Percentiles rank a stretch among this genome's conserved stretches.
These are phyloP conservation scores for Oryzias woworae DNA, from an alignment of 2,113 vertebrate genomes.

Conservation along the genomic window DNA sequence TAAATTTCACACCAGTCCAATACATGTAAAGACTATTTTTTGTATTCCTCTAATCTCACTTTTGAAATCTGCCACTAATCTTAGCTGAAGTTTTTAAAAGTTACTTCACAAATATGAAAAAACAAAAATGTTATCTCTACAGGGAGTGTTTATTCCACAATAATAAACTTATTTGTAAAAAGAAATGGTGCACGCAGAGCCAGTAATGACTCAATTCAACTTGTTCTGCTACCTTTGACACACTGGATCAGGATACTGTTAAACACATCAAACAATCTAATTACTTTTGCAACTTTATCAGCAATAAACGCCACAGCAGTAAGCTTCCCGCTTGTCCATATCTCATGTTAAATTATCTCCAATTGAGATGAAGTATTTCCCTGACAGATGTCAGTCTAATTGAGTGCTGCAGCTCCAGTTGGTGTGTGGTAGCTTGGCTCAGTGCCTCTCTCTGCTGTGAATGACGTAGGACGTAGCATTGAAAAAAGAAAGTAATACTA, in stretches of 20 bases:
- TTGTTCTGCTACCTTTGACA: constrained; percentile 41
- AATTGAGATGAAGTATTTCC: constrained; percentile 44
- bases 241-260: constrained; percentile 20
- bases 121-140: too few species aligned
- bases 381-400: constrained; percentile 65
- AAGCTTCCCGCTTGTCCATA: constrained; percentile 37
- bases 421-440: constrained; percentile 30
- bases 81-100: too few species aligned
- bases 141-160: too few species aligned
- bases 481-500: background rate
- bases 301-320: constrained; percentile 32
- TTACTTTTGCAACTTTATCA: constrained; percentile 47
- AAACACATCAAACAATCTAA: constrained; percentile 50
- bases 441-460: background rate
- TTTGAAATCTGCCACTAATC: too few species aligned
- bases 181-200: background rate
- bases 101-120: too few species aligned
- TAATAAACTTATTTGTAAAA: too few species aligned
- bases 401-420: constrained; percentile 49
- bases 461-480: constrained; percentile 19
- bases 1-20: constrained; percentile 38
- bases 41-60: too few species aligned
- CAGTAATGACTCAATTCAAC: constrained; percentile 25
- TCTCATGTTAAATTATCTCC: constrained; percentile 50
- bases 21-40: constrained; percentile 3